phyloP scores from a whole-genome alignment of 2,113 vertebrate genomes.

The Saccopteryx bilineata region DNA sequence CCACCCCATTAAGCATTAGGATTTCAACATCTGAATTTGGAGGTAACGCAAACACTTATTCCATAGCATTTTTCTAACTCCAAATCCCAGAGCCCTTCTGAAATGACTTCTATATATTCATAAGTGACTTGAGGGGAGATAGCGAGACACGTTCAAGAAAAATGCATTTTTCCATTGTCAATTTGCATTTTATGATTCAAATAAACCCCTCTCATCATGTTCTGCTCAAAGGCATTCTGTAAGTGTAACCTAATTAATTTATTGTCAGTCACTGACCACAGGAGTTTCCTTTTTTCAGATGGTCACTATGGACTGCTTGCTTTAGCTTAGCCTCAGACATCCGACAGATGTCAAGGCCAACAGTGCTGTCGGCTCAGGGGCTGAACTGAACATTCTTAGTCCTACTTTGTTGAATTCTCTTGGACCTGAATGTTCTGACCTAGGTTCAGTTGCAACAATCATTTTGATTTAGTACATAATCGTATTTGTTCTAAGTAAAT shows the following conservation, averaged over 20 bases:
- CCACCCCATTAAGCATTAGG: background rate
- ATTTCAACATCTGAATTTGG: background rate
- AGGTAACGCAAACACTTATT: background rate
- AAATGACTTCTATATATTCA: background rate
- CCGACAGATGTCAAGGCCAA: background rate
- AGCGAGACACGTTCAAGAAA: background rate
- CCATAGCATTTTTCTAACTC: background rate
- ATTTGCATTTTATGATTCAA: background rate
- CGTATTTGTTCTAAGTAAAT: conserved; percentile 50
- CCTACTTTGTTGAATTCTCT: background rate
- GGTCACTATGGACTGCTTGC: background rate
- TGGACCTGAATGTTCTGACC: background rate
- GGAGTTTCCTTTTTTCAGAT: background rate
- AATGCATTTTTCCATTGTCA: background rate
- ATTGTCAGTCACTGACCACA: background rate
- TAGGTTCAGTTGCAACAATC: background rate
- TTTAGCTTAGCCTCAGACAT: background rate
- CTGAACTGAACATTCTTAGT: background rate
- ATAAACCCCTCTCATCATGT: background rate
- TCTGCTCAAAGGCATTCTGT: background rate
- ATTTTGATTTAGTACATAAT: background rate
- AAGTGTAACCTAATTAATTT: background rate
- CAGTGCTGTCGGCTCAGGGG: accelerated
- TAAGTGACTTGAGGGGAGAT: background rate
- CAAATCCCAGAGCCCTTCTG: background rate